Base-by-base conservation (phyloP, 2,113 vertebrate genomes). In the Tretioscincus oriximinensis region DNA sequence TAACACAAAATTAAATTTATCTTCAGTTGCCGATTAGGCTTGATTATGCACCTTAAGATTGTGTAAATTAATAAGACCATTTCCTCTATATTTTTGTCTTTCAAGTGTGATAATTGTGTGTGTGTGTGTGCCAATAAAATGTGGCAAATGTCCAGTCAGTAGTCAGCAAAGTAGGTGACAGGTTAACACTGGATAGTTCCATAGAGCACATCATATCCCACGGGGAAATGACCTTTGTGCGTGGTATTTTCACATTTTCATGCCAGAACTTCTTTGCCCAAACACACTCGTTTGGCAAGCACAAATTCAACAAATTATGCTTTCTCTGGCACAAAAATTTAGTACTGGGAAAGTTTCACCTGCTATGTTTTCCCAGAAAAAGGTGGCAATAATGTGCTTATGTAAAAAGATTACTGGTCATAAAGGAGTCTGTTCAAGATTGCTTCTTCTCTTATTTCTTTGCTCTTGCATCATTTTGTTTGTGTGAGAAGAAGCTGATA, bases 401-500 rank as follows among this genome's bases (percentile, higher is more conserved):
- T 47, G 24, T 60, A 45, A 63, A 41, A 2, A 7, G 26, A 72
- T 67, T 60, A 21, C 71, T 41, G 41, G 45, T 87, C 61, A 35
- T 64, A 61, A 82, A 69, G 70, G 45, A 31, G 60, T 51, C 61
- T 84, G 72, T 29, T 79, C 72, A 70, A 66, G 35, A 54, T 29
- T 54, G 9, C 14, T 51, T 81, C 61, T 0, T 24, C 73, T 81
- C 78, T n/a, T 83, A 5, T 60, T 90, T 90, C 81, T 47, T 81
- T 91, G 70, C 82, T 85, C 14, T 90, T 82, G 80, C 80, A 84
- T 88, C 81, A 73, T 81, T 31, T 61, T 69, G 76, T 83, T 78
- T 61, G 31, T 54, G 45, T 9, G 26, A 63, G 73, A 67, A 65
- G 76, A 85, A 77, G 64, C 80, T 89, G 77, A 41, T 77, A 26